Evolutionary conservation across 2,797 vertebrate genomes (phyloP), one percentile per base, ranked within the genome.

Genomic region (Cirrhinus mrigala): DNA sequence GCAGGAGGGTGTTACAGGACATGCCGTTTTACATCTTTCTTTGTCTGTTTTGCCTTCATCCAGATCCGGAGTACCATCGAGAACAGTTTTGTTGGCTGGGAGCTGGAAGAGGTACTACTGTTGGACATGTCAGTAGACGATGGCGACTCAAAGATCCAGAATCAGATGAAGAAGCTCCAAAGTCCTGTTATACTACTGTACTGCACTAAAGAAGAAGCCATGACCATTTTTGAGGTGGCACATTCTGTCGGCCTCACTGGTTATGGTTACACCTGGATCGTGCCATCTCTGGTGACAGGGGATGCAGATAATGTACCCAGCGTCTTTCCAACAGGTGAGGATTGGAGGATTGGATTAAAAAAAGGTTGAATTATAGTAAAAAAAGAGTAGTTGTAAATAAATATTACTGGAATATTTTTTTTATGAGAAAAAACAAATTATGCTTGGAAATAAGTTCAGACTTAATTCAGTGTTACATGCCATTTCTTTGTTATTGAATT

Each of bases 51-150:
- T 76, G 54, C 20, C 50, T 7, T 14, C 79, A 33, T 85, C 71
- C 70, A 96, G 96, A 86, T 96, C 62, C 97, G 98, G 91, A 99
- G 98, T 90, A 99, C 98, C 89, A 97, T 99, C 27, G 98, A 99
- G 84, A 99, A 99, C 93, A 99, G 98, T 93, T 99, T 99, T 68
- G 98, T 99, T 89, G 98, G 98, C 87, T 99, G 98, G 98, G 98
- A 99, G 92, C 94, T 99, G 77, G 97, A 99, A 92, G 98, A 99
- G 89, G 98, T 99, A 80, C 95, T 99, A 69, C 93, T 98, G 81
- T 91, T 99, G 92, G 98, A 99, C 93, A 98, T 99, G 97, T 99
- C 98, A 48, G 94, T 97, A 90, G 98, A 99, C 0, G 98, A 99
- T 29, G 97, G 98, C 14, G 98, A 99, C 92, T 97, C 97, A 79